Evolutionary conservation across 2,113 vertebrate species (phyloP).

Genomic region (Callospermophilus lateralis): DNA sequence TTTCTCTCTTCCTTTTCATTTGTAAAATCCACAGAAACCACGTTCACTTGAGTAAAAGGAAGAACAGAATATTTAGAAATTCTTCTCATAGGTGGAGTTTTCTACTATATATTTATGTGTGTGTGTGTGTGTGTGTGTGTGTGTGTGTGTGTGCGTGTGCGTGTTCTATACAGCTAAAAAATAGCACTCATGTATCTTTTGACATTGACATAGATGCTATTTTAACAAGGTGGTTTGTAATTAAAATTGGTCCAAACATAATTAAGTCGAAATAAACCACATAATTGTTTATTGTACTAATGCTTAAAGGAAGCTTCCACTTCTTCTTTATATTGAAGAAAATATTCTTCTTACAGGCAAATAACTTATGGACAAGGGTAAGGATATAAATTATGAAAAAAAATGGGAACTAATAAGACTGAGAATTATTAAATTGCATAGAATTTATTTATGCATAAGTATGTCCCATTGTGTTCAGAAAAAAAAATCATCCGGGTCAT

Average conservation of each 20-base stretch:
- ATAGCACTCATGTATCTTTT: background rate
- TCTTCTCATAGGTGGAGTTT: conserved; percentile 15
- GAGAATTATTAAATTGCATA: too few relatives aligned
- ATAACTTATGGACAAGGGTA: too few relatives aligned
- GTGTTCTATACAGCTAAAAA: background rate
- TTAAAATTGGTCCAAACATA: conserved; percentile 69
- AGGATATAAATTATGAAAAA: too few relatives aligned
- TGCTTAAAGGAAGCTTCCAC: too few relatives aligned
- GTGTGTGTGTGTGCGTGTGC: background rate
- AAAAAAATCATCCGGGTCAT: too few relatives aligned
- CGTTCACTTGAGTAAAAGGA: conserved; percentile 44
- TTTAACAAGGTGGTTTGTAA: conserved; percentile 52
- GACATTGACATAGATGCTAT: conserved; percentile 46
- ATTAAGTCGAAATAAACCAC: conserved; percentile 72
- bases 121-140: background rate
- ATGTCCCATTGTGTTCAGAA: too few relatives aligned
- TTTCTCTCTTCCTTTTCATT: conserved; percentile 49
- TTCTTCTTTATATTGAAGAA: too few relatives aligned
- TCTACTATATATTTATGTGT: background rate
- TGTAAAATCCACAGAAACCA: conserved; percentile 64
- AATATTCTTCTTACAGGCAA: too few relatives aligned
- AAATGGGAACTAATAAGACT: too few relatives aligned
- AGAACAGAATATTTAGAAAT: conserved; percentile 57
- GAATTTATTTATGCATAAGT: too few relatives aligned
- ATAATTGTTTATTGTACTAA: too few relatives aligned